These are phyloP conservation scores for Coptodon bakossiorum DNA, from an alignment of 2,113 vertebrate species.

Conservation along the genomic window DNA sequence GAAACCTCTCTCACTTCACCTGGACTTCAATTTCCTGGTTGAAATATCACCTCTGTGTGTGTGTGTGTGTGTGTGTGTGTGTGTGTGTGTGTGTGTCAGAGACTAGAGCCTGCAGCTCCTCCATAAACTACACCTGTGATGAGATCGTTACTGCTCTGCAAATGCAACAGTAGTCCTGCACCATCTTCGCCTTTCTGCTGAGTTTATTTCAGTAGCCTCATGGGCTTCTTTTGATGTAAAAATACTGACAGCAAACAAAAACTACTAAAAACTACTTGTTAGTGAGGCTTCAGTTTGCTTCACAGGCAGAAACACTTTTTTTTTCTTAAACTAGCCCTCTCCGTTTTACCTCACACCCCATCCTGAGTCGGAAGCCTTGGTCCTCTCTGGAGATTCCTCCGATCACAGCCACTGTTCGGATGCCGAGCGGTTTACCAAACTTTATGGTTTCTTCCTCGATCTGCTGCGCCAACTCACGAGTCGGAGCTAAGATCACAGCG, in stretches of 20 bases:
- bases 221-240: background rate
- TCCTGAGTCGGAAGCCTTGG: conserved; percentile 93
- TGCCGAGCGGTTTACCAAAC: conserved; percentile 93
- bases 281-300: background rate
- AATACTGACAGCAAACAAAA: background rate
- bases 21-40: background rate
- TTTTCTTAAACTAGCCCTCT: background rate
- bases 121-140: background rate
- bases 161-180: background rate
- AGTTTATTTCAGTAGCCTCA: background rate
- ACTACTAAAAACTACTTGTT: background rate
- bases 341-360: conserved; percentile 90
- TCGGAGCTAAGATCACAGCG: conserved; percentile 94
- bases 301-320: background rate
- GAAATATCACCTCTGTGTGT: background rate
- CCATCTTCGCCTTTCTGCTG: background rate
- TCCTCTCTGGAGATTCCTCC: conserved; percentile 97
- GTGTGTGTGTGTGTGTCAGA: background rate
- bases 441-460: conserved; percentile 98
- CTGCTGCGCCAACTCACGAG: conserved; percentile 96
- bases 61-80: background rate
- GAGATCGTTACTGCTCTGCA: background rate
- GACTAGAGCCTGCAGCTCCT: background rate
- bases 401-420: conserved; percentile 94
- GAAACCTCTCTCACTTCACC: background rate